Evolutionary conservation across 2,888 invertebrate genomes (phyloP).

Genomic region (Lysandra bellargus): DNA sequence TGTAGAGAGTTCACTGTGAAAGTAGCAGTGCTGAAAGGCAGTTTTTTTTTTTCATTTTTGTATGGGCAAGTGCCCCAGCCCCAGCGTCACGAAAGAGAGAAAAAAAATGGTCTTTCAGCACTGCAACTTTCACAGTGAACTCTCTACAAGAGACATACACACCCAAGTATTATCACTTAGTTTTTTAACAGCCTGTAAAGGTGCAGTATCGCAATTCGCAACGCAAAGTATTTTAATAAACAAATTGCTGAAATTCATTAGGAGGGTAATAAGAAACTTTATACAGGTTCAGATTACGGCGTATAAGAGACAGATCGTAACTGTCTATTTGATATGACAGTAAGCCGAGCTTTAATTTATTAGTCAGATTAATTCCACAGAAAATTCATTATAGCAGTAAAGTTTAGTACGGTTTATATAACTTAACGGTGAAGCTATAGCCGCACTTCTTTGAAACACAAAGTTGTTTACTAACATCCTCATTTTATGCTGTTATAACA

Average conservation of each 20-base stretch:
- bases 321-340: slow-evolving; percentile 28
- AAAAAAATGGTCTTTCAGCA: no score
- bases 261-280: slow-evolving; percentile 5
- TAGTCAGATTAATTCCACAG: slow-evolving; percentile 18
- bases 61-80: no score
- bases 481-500: neutral
- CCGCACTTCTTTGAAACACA: neutral
- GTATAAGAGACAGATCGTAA: slow-evolving; percentile 28
- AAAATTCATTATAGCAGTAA: slow-evolving; percentile 24
- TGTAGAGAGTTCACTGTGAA: no score
- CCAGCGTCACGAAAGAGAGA: no score
- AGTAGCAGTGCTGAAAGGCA: no score
- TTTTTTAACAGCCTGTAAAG: neutral
- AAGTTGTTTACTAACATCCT: neutral
- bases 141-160: no score
- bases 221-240: neutral
- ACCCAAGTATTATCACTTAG: no score
- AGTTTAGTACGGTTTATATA: slow-evolving; percentile 1
- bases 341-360: slow-evolving; percentile 26
- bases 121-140: no score
- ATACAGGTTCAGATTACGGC: slow-evolving; percentile 27
- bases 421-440: neutral
- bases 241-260: slow-evolving; percentile 28
- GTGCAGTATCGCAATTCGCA: neutral
- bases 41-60: no score